Conservation (phyloP, 2,888 invertebrate species). For the Ganaspis brasiliensis region DNA sequence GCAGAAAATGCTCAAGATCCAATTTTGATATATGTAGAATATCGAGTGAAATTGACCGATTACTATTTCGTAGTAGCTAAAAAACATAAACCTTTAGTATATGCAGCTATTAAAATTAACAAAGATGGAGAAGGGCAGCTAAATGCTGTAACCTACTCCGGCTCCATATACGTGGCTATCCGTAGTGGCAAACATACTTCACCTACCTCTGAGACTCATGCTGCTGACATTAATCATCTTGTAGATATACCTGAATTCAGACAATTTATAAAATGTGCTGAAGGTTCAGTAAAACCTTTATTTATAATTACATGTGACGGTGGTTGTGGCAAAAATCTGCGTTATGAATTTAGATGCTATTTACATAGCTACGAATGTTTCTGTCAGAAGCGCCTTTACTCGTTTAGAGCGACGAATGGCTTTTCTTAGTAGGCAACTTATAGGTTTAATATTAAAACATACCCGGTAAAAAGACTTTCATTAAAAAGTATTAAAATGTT, state of each 20-base stretch:
- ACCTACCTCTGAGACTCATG: constrained; percentile 66
- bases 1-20: no score
- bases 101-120: constrained; percentile 67
- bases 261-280: background rate
- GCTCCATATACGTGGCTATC: constrained; percentile 77
- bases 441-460: no score
- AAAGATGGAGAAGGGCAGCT: constrained; percentile 64
- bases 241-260: background rate
- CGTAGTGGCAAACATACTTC: constrained; percentile 67
- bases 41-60: constrained; percentile 60
- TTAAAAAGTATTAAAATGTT: no score
- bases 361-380: no score
- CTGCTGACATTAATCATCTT: constrained; percentile 34
- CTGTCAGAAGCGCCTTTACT: no score
- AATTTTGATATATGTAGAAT: constrained; percentile 62
- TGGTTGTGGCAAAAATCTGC: constrained; percentile 59
- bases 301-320: constrained; percentile 65
- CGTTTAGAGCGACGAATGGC: no score
- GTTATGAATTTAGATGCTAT: constrained; percentile 52
- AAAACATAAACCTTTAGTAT: constrained; percentile 68
- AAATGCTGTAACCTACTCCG: constrained; percentile 74
- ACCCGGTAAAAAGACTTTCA: no score
- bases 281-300: constrained; percentile 64
- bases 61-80: constrained; percentile 71
- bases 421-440: no score